Conservation (phyloP, 2,113 vertebrate species). For the Numenius arquata region DNA sequence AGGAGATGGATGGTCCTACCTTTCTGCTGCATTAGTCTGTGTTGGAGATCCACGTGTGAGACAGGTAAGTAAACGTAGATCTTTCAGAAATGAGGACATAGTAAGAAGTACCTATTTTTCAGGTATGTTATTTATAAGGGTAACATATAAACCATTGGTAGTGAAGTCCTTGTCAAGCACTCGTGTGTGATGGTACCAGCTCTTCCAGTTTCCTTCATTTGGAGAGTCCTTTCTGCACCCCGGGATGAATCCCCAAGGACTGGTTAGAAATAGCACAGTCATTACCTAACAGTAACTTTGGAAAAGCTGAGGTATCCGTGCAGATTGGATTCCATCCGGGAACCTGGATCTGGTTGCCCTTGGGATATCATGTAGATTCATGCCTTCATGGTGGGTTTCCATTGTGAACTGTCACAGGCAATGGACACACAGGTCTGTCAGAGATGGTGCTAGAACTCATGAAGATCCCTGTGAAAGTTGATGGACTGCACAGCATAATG, state of each 20-base stretch:
- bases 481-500: not conserved
- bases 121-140: not conserved
- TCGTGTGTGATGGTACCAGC: not conserved
- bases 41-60: not conserved
- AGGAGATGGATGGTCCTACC: not conserved
- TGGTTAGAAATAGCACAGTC: not conserved
- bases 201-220: not conserved
- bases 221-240: not conserved
- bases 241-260: not conserved
- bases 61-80: not conserved
- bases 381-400: not conserved
- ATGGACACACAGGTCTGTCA: not conserved
- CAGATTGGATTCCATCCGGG: not conserved
- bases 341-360: not conserved
- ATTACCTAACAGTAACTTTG: not conserved
- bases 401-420: not conserved
- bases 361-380: accelerated
- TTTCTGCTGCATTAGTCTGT: not conserved
- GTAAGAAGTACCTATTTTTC: not conserved
- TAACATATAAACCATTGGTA: not conserved
- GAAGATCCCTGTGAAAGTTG: not conserved
- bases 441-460: not conserved
- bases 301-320: not conserved
- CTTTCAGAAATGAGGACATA: not conserved
- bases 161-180: not conserved